A percentile compares a stretch with the other conserved stretches of the same genome.
Conservation (phyloP, 92 coral and sea anemone species). For the Hydrozoanthus gracilis region DNA sequence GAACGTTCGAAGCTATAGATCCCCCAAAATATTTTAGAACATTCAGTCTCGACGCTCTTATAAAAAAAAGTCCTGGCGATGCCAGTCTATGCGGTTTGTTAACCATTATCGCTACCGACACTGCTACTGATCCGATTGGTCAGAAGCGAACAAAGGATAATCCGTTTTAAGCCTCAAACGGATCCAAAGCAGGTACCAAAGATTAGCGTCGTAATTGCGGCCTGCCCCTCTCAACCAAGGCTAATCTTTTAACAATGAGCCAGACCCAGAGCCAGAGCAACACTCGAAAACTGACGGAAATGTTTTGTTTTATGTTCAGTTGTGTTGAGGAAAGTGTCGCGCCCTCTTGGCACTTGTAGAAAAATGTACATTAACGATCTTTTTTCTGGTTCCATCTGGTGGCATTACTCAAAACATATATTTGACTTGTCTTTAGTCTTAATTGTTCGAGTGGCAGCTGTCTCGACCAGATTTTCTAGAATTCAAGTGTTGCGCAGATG, state of each 20-base stretch:
- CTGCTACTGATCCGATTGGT: too few relatives aligned
- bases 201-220: too few relatives aligned
- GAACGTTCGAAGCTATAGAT: too few relatives aligned
- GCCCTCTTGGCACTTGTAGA: not conserved
- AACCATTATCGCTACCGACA: too few relatives aligned
- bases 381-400: constrained; percentile 6
- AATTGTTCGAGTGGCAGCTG: constrained; percentile 24
- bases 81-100: too few relatives aligned
- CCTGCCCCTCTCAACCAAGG: too few relatives aligned
- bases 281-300: not conserved
- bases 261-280: not conserved
- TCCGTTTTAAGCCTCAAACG: too few relatives aligned
- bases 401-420: not conserved
- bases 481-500: constrained; percentile 15
- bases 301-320: not conserved
- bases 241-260: not conserved
- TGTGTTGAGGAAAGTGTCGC: not conserved
- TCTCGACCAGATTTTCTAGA: not conserved
- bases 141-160: too few relatives aligned
- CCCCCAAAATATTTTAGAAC: too few relatives aligned
- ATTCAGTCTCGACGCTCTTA: too few relatives aligned
- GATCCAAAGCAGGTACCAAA: too few relatives aligned
- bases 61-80: too few relatives aligned
- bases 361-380: not conserved
- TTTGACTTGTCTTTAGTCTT: not conserved